These are phyloP conservation scores for Athene cunicularia DNA, from an alignment of 2,113 vertebrate species.

Conservation along the genomic window DNA sequence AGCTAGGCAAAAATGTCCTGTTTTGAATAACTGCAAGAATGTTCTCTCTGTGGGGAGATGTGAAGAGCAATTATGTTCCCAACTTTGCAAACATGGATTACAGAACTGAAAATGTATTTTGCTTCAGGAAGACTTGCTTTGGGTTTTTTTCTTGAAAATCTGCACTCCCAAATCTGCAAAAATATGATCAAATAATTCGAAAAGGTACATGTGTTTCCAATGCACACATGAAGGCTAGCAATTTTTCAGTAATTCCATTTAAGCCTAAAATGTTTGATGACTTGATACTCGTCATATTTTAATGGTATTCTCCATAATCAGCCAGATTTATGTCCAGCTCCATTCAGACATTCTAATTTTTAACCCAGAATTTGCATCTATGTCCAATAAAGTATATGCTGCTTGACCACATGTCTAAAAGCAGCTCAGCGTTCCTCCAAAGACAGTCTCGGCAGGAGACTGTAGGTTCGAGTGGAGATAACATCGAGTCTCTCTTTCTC, in stretches of 20 bases:
- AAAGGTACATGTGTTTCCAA: background rate
- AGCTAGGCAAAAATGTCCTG: constrained; percentile 16
- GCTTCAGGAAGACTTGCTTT: background rate
- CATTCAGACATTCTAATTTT: background rate
- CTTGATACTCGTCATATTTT: background rate
- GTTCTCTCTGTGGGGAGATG: background rate
- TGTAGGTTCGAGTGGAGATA: background rate
- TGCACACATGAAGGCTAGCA: background rate
- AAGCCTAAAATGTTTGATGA: background rate
- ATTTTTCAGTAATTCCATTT: background rate
- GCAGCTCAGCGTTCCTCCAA: background rate
- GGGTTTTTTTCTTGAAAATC: background rate
- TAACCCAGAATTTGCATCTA: constrained; percentile 9
- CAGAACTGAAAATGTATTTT: constrained; percentile 1
- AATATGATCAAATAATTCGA: background rate
- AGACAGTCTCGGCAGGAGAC: background rate
- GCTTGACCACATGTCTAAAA: background rate
- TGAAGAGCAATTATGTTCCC: constrained; percentile 12
- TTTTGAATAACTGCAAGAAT: constrained; percentile 34
- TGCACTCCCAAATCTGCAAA: background rate
- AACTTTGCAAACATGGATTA: background rate
- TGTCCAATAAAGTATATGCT: background rate
- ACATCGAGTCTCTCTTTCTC: background rate
- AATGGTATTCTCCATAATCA: background rate
- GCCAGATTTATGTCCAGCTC: background rate